These are phyloP conservation scores for Eupeodes latifasciatus DNA, from an alignment of 2,888 invertebrate species.

Conservation along the genomic window DNA sequence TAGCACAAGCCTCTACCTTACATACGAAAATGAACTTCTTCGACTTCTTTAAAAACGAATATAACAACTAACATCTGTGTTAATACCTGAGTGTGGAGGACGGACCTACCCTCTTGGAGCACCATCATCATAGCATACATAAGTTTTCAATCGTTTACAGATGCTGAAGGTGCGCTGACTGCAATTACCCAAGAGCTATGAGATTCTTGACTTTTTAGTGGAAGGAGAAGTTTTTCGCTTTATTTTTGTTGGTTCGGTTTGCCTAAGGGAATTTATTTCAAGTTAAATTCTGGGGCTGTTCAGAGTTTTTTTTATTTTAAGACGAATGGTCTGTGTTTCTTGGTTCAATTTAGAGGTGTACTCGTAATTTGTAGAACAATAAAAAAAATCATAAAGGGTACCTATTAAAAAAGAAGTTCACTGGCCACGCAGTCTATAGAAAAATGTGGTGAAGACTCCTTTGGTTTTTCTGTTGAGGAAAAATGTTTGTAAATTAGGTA, in stretches of 20 bases:
- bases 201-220: constrained; percentile 41
- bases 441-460: no score
- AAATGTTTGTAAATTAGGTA: no score
- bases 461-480: no score
- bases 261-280: constrained; percentile 69
- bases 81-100: constrained; percentile 47
- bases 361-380: constrained; percentile 31
- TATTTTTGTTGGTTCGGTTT: constrained; percentile 24
- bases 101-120: background rate
- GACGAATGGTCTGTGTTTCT: constrained; percentile 36
- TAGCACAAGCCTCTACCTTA: constrained; percentile 32
- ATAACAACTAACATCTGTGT: constrained; percentile 50
- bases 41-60: constrained; percentile 52
- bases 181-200: constrained; percentile 64
- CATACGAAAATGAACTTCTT: constrained; percentile 59
- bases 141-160: constrained; percentile 48
- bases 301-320: background rate
- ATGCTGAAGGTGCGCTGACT: constrained; percentile 61
- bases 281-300: constrained; percentile 70
- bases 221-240: constrained; percentile 18
- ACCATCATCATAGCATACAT: background rate
- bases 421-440: no score
- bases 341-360: constrained; percentile 53
- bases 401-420: background rate
- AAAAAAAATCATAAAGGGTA: background rate